Evolutionary conservation across 2,113 vertebrate species (phyloP), one percentile per base, ranked within the genome.

Genomic region (Salvelinus alpinus): DNA sequence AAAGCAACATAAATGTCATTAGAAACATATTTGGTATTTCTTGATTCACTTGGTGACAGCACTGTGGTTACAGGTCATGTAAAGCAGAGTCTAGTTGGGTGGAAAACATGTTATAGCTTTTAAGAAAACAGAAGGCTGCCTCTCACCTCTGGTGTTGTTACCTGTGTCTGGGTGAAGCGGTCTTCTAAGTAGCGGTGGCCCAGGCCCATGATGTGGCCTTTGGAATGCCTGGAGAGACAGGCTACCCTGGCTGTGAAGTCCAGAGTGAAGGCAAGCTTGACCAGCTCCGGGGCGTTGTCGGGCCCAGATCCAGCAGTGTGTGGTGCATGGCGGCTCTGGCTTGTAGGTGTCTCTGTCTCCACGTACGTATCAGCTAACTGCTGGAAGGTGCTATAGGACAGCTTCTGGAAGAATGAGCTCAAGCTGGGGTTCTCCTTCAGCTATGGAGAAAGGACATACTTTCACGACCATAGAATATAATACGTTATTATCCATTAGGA

Each of bases 381-480:
- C 88, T 92, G 92, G 91, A 98, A 96, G 79, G 93, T 93, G 27
- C 90, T 83, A 2, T 97, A 96, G 0, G 95, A 90, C 81, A 97
- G 88, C 66, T 86, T 51, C 0, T 91, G 87, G 82, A 96, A 94
- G 84, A 94, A 95, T 0, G 1, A 78, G 74, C 4, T 88, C 8
- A 97, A 84, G 27, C 75, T 84, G 0, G 87, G 78, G 0, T 95
- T 94, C 38, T 94, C 90, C 77, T 88, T 91, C 72, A 98, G 87
- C 97, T 99, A 87, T 68, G 0, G 8, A 22, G 74, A 79, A 25
- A 72, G 64, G 38, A 65, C 9, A 16, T 5, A 20, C 1, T 3
- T 27, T 79, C 68, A 2, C 48, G 24, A 5, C 16, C 51, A 18
- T 16, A 16, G 51, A 14, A 54, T 54, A 16, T 54, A 54, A 54